Base-by-base conservation (phyloP, 1,140 invertebrate species). In the Psix sp. region DNA sequence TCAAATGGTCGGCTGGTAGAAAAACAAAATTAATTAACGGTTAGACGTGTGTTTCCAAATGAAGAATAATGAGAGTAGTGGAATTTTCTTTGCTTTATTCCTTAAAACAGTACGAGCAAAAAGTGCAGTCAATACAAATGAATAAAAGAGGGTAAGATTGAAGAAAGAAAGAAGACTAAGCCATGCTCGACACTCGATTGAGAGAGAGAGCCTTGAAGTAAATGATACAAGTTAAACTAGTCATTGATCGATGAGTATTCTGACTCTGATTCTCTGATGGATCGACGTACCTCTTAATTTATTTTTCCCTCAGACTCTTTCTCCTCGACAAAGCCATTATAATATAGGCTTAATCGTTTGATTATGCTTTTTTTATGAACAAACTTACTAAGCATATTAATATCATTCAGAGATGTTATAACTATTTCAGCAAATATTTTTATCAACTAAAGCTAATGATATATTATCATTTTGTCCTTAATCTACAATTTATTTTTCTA, bases 141-240 rank as follows among this genome's bases (percentile, higher is more conserved):
- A 49, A 57, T 52, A 38, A 13, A 43, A 35, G 35, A 59, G 63
- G 36, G 51, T 16, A 18, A 43, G 36, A 36, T 45, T 17, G 13
- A 16, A 21, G 24, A n/a, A 26, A 36, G 13, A 35, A 35, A 10
- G 9, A 14, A 15, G 16, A 11, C 14, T 6, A 36, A 36, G 29
- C 15, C 17, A 29, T 38, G 43, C 26, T 9, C 16, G 17, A 18
- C 14, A 31, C 5, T 51, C 33, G 26, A 6, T 33, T 1, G 36
- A 49, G 18, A 33, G 43, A 33, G 42, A 54, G 11, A 46, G 7
- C 33, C 36, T 33, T 39, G 43, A 26, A 62, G 66, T 62, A 46
- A 60, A 70, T 62, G 66, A 70, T 70, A 70, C 54, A 60, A 68
- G 54, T 68, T 60, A 59, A 59, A 68, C 46, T 59, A 60, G 65